Percentiles rank a stretch among this genome's conserved stretches.
These are phyloP conservation scores for Parelbella ahira DNA, from an alignment of 2,888 invertebrate genomes.

Conservation along the genomic window DNA sequence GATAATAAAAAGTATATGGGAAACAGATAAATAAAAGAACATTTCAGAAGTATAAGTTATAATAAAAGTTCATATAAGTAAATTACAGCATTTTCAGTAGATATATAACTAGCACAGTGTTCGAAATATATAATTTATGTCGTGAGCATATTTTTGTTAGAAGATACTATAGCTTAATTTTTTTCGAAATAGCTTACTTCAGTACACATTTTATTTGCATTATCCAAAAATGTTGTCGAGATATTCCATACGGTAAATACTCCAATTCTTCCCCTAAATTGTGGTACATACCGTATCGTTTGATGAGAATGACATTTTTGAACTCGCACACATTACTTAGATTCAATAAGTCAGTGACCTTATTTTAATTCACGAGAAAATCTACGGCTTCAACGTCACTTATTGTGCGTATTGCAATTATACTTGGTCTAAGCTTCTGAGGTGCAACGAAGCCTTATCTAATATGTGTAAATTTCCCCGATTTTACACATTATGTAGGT, in stretches of 20 bases:
- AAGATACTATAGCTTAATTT: conserved; percentile 38
- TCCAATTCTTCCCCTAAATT: conserved; percentile 78
- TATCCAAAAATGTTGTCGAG: conserved; percentile 41
- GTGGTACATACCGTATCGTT: conserved; percentile 57
- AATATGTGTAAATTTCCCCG: conserved; percentile 76
- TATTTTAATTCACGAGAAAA: conserved; percentile 33
- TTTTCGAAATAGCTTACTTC: conserved; percentile 47
- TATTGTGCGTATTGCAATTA: conserved; percentile 65
- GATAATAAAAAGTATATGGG: too few relatives aligned
- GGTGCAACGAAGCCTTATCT: conserved; percentile 59
- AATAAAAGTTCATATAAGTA: conserved; percentile 78
- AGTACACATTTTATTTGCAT: conserved; percentile 43
- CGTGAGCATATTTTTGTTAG: conserved; percentile 69
- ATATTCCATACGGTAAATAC: conserved; percentile 46
- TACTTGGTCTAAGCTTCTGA: conserved; percentile 62
- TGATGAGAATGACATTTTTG: conserved; percentile 37
- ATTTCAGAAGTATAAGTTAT: conserved; percentile 77
- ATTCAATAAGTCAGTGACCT: conserved; percentile 33
- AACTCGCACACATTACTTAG: conserved; percentile 34
- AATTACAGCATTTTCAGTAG: conserved; percentile 74
- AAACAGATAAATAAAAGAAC: conserved; percentile 58
- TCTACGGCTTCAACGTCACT: conserved; percentile 35
- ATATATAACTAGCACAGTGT: conserved; percentile 75
- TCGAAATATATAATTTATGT: conserved; percentile 63
- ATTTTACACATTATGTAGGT: conserved; percentile 59